These are phyloP conservation scores for Pseudomyrmex flavicornis DNA, from an alignment of 1,140 invertebrate genomes.

Conservation along the genomic window DNA sequence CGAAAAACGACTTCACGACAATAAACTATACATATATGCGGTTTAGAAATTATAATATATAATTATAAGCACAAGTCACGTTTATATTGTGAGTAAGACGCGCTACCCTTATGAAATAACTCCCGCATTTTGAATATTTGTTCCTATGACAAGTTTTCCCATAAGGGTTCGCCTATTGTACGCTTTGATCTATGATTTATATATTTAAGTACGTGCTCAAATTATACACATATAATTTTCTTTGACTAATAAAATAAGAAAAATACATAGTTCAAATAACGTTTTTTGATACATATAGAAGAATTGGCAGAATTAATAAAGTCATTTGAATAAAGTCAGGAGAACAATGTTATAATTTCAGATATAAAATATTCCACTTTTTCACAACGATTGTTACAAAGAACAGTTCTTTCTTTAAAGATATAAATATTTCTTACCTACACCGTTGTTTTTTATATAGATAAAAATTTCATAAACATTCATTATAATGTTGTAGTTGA, in stretches of 20 bases:
- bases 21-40: conserved; percentile 34
- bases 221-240: conserved; percentile 31
- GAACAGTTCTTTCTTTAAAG: too few relatives aligned
- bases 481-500: too few relatives aligned
- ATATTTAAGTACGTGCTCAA: conserved; percentile 31
- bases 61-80: neutral
- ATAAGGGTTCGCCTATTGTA: conserved; percentile 22
- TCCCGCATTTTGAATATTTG: conserved; percentile 30
- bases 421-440: too few relatives aligned
- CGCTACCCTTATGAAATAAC: conserved; percentile 16
- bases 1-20: neutral
- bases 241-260: neutral
- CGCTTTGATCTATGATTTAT: conserved; percentile 11
- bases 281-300: neutral
- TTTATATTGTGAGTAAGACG: conserved; percentile 20
- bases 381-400: neutral
- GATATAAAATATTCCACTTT: conserved; percentile 1
- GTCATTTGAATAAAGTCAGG: neutral
- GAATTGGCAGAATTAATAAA: neutral
- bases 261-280: too few relatives aligned
- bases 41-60: conserved; percentile 30
- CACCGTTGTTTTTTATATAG: too few relatives aligned
- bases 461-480: too few relatives aligned
- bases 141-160: conserved; percentile 20
- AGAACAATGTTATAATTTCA: conserved; percentile 11